phyloP scores from a whole-genome alignment of 2,113 vertebrate genomes.

The Alligator mississippiensis region DNA sequence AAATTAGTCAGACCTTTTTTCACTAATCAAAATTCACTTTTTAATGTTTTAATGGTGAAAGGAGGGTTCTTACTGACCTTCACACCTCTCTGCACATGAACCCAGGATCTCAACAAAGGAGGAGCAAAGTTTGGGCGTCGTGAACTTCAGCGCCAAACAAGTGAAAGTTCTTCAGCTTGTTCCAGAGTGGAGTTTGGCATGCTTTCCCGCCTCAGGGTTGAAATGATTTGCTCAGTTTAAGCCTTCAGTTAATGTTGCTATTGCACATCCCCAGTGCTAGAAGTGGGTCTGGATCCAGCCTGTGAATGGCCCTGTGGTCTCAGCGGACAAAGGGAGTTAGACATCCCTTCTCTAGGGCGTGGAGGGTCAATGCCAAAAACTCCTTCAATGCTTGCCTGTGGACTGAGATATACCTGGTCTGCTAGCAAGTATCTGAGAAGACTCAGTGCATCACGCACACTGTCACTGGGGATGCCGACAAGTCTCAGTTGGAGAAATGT shows the following conservation, averaged over 20 bases:
- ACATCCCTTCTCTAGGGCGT: too few species aligned
- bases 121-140: neutral
- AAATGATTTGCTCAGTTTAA: neutral
- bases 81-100: neutral
- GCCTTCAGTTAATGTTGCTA: too few species aligned
- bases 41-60: slow-evolving; percentile 11
- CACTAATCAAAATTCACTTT: neutral
- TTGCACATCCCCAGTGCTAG: too few species aligned
- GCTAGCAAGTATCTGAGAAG: accelerated
- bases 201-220: neutral
- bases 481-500: neutral
- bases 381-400: neutral
- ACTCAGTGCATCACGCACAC: neutral
- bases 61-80: neutral
- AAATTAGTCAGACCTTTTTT: neutral
- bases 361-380: neutral
- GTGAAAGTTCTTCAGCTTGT: neutral
- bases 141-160: neutral
- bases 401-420: neutral
- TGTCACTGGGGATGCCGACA: neutral
- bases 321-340: too few species aligned
- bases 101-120: neutral
- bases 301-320: neutral
- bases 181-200: neutral
- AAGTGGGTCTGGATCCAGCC: neutral